Conservation (phyloP, 2,113 vertebrate genomes). For the Climacteris rufus region DNA sequence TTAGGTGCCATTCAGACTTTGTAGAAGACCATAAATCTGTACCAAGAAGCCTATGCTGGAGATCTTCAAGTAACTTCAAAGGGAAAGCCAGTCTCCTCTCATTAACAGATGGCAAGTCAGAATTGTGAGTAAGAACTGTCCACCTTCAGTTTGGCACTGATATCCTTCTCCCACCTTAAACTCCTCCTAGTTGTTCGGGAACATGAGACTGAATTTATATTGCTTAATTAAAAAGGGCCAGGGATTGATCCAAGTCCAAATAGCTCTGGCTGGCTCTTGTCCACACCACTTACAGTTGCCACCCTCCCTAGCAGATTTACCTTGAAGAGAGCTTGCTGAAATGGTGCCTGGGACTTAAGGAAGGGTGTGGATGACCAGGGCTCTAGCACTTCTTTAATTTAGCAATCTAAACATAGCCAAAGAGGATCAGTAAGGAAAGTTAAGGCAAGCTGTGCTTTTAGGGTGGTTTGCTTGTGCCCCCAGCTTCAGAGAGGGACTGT, state of each 20-base stretch:
- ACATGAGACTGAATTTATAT: neutral
- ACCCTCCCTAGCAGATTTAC: neutral
- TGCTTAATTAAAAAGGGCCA: constrained; percentile 9
- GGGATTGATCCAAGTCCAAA: constrained; percentile 5
- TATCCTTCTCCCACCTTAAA: constrained; percentile 18
- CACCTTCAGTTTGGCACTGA: constrained; percentile 24
- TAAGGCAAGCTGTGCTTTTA: neutral
- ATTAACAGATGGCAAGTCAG: constrained; percentile 20
- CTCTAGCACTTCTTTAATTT: neutral
- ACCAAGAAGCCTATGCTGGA: neutral
- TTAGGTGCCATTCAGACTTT: neutral
- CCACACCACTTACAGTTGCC: neutral
- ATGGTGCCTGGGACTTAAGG: neutral
- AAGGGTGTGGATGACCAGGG: neutral
- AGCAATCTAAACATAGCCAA: neutral
- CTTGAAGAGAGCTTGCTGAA: neutral
- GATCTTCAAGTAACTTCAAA: neutral
- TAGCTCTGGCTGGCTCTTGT: neutral
- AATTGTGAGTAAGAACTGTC: constrained; percentile 3
- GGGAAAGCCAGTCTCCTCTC: neutral
- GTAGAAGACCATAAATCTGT: neutral
- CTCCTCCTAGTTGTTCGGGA: neutral
- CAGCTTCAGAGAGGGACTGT: neutral
- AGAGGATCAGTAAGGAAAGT: neutral
- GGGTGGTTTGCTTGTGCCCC: neutral